Evolutionary conservation across 2,797 vertebrate genomes (phyloP).

Genomic region (Tangara arthus): DNA sequence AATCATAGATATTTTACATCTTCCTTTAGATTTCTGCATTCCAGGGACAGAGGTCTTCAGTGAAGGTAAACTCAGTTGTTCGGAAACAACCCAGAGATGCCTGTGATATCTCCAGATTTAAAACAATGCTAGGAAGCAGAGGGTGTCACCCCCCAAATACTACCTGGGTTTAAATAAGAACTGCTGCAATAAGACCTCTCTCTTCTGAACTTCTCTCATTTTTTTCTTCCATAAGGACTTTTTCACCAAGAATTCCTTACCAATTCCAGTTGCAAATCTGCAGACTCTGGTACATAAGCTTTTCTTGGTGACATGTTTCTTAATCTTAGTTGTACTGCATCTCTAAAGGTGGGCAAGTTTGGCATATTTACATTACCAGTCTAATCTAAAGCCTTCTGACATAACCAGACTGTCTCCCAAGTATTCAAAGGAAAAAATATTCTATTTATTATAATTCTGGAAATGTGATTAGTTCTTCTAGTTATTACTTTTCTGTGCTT

Average conservation of each 20-base stretch:
- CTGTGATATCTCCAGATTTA: not conserved
- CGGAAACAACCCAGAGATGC: not conserved
- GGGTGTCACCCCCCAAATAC: not conserved
- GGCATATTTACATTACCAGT: constrained; percentile 25
- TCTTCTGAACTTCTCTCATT: not conserved
- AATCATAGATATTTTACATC: not conserved
- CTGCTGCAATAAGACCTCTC: not conserved
- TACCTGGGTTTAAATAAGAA: not conserved
- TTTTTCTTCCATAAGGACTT: constrained; percentile 10
- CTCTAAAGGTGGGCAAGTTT: constrained; percentile 42
- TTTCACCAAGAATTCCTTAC: not conserved
- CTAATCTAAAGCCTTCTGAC: not conserved
- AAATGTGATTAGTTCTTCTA: not conserved
- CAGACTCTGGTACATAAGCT: constrained; percentile 56
- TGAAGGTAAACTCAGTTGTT: not conserved
- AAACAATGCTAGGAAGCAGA: not conserved
- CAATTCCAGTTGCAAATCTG: constrained; percentile 14
- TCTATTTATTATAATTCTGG: not conserved
- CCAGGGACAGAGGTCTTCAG: not conserved
- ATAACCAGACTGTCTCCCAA: not conserved
- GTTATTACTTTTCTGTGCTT: not conserved
- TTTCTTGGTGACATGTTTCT: constrained; percentile 59
- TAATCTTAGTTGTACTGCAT: constrained; percentile 58
- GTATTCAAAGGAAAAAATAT: not conserved
- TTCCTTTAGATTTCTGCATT: not conserved